Percentiles rank a stretch among this genome's conserved stretches.
Evolutionary conservation across 1,140 invertebrate species (phyloP).

Genomic region (Tachypleus tridentatus): DNA sequence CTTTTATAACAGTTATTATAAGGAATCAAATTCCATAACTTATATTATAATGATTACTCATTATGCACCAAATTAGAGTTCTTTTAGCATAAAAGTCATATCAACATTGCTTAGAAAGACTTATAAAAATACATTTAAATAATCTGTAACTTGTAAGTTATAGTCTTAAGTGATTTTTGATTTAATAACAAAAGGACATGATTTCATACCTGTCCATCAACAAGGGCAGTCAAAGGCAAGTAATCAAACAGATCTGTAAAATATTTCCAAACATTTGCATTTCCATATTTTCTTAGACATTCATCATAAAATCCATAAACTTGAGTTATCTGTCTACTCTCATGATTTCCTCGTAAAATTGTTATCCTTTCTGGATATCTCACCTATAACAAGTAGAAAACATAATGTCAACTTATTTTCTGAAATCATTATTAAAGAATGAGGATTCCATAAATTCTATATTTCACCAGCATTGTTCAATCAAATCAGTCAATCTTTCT

Average conservation of each 20-base stretch:
- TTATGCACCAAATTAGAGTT: neutral
- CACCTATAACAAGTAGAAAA: constrained; percentile 58
- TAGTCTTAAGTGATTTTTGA: neutral
- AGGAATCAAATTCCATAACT: too few species aligned
- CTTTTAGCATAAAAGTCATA: neutral
- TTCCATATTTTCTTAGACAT: constrained; percentile 98
- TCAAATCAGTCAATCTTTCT: too few species aligned
- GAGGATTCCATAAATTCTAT: too few species aligned
- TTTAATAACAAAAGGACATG: neutral
- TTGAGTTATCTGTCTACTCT: constrained; percentile 98
- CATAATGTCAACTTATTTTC: too few species aligned
- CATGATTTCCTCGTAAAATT: constrained; percentile 96
- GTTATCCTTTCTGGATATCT: constrained; percentile 98
- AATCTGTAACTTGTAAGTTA: too few species aligned
- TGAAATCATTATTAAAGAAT: too few species aligned
- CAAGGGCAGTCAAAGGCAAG: constrained; percentile 91
- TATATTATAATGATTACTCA: too few species aligned
- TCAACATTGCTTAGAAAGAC: neutral
- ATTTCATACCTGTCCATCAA: constrained; percentile 46
- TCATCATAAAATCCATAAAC: constrained; percentile 99
- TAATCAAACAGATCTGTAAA: constrained; percentile 99
- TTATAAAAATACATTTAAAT: too few species aligned
- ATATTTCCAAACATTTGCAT: constrained; percentile 99
- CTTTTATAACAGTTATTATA: too few species aligned
- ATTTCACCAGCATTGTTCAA: too few species aligned